phyloP scores from a whole-genome alignment of 2,797 vertebrate species.

The Chromis chromis region DNA sequence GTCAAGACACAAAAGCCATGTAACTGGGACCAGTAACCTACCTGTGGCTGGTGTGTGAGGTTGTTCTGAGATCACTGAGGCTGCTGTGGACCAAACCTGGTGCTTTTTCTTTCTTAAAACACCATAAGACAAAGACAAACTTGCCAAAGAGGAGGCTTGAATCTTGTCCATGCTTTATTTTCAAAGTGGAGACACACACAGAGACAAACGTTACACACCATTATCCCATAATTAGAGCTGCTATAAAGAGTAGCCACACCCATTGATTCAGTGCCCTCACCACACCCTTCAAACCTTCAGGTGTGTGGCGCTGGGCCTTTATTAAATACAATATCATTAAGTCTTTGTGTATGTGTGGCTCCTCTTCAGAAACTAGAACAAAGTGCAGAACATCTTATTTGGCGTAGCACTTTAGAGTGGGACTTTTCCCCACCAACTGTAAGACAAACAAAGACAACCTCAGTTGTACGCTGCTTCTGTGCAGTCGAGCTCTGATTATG shows the following conservation, averaged over 20 bases:
- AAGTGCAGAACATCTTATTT: background rate
- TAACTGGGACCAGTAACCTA: background rate
- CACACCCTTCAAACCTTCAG: slow-evolving; percentile 62
- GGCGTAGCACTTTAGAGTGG: no score
- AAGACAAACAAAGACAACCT: slow-evolving; percentile 39
- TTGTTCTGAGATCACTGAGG: no score
- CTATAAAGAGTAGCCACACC: slow-evolving; percentile 49
- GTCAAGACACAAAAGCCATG: slow-evolving; percentile 1
- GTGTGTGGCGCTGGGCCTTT: slow-evolving; percentile 43
- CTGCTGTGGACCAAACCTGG: background rate
- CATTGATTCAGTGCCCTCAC: slow-evolving; percentile 55
- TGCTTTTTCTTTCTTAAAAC: background rate
- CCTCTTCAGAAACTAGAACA: slow-evolving; percentile 18
- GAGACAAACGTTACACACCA: slow-evolving; percentile 21
- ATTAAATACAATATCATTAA: slow-evolving; percentile 49
- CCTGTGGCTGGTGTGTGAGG: background rate
- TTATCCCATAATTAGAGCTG: slow-evolving; percentile 67
- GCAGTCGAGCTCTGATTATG: slow-evolving; percentile 16
- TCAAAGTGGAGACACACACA: slow-evolving; percentile 23
- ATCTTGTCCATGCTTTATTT: slow-evolving; percentile 16
- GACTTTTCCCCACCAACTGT: background rate
- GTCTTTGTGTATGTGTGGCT: slow-evolving; percentile 39
- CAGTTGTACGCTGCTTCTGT: slow-evolving; percentile 16
- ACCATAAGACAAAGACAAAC: background rate
- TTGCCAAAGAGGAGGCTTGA: rapidly evolving